Evolutionary conservation across 2,797 vertebrate genomes (phyloP).

Genomic region (Octomys mimax): DNA sequence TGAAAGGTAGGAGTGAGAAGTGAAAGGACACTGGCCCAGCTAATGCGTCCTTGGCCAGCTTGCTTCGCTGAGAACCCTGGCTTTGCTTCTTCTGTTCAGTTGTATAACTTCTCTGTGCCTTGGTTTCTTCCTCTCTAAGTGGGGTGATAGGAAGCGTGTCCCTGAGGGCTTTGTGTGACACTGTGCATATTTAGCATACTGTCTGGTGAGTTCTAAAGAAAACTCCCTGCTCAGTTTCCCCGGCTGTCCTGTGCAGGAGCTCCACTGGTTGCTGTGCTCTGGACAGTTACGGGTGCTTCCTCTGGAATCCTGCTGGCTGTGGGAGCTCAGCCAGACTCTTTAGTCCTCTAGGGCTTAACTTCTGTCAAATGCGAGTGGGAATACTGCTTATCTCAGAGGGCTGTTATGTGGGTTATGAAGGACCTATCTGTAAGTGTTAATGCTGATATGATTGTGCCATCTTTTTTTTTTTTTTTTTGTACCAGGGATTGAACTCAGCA

Average conservation of each 20-base stretch:
- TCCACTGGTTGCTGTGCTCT: not conserved
- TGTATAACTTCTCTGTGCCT: not conserved
- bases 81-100: not conserved
- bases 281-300: not conserved
- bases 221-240: not conserved
- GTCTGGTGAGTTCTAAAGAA: not conserved
- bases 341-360: not conserved
- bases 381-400: slow-evolving; percentile 17
- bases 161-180: not conserved
- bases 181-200: not conserved
- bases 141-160: not conserved
- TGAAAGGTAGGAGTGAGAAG: not conserved
- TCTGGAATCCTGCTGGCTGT: not conserved
- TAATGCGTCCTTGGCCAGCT: rapidly evolving
- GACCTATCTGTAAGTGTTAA: not conserved
- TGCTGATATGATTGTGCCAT: not conserved
- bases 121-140: slow-evolving; percentile 13
- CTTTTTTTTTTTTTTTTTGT: not conserved
- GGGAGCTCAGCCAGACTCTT: not conserved
- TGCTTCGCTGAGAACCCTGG: not conserved
- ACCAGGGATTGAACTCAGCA: too few relatives aligned
- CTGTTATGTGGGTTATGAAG: not conserved
- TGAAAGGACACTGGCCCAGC: not conserved
- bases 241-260: not conserved
- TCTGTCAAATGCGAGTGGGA: not conserved